Conservation (phyloP, 2,113 vertebrate species). For the Choloepus hoffmanni region DNA sequence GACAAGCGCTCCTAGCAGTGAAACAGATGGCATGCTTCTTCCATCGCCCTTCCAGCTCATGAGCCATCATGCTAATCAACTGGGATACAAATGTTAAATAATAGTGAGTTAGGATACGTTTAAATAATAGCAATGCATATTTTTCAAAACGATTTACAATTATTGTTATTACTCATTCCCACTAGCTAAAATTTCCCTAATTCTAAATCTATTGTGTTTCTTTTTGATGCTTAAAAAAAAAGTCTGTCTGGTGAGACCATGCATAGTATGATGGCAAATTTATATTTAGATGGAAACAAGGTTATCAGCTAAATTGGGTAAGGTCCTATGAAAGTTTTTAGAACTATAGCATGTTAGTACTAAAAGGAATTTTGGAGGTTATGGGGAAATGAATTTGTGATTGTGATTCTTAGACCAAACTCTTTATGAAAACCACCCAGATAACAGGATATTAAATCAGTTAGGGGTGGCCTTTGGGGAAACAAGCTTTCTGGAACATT, state of each 20-base stretch:
- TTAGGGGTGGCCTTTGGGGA: not conserved
- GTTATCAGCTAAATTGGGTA: not conserved
- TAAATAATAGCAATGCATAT: slow-evolving; percentile 52
- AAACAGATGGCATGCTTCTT: slow-evolving; percentile 65
- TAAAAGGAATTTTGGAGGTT: not conserved
- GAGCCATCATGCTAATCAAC: slow-evolving; percentile 45
- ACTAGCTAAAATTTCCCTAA: not conserved
- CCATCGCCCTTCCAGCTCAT: slow-evolving; percentile 15
- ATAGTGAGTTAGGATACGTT: slow-evolving; percentile 34
- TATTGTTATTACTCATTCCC: slow-evolving; percentile 45
- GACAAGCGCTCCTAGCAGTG: not conserved
- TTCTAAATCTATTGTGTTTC: not conserved
- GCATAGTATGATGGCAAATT: not conserved
- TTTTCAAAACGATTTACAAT: slow-evolving; percentile 45
- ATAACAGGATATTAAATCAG: not conserved
- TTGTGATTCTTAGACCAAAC: slow-evolving; percentile 10
- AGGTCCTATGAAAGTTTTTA: not conserved
- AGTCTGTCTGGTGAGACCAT: not conserved
- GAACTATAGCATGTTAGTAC: not conserved
- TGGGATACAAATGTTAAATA: slow-evolving; percentile 36
- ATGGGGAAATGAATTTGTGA: slow-evolving; percentile 5
- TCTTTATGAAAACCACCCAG: not conserved
- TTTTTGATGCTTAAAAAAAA: not conserved
- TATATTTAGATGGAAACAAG: slow-evolving; percentile 5
- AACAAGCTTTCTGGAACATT: not conserved